Evolutionary conservation across 2,797 vertebrate species (phyloP).

Genomic region (Sebastes diploproa): DNA sequence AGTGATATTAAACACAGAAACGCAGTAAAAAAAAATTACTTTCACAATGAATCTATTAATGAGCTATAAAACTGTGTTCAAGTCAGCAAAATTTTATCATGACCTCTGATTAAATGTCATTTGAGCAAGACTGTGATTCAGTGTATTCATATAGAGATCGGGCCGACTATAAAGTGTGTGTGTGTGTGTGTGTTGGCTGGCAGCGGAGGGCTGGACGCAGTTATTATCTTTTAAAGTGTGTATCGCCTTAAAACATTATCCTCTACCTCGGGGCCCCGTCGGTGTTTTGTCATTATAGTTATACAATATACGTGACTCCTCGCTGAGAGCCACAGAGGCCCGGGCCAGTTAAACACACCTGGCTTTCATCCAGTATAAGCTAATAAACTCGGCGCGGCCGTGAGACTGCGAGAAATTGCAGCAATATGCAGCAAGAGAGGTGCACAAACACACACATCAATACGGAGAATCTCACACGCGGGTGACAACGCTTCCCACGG

Average conservation of each 20-base stretch:
- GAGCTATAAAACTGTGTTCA: neutral
- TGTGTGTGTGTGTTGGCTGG: neutral
- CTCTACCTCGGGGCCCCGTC: conserved; percentile 14
- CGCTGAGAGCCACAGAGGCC: conserved; percentile 28
- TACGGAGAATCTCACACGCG: neutral
- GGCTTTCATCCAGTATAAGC: conserved; percentile 35
- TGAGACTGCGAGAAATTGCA: conserved; percentile 31
- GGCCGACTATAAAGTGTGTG: neutral
- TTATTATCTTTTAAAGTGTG: conserved; percentile 23
- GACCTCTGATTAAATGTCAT: neutral
- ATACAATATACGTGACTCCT: conserved; percentile 39
- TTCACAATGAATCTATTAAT: neutral
- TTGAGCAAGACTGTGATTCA: neutral
- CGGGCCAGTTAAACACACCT: conserved; percentile 48
- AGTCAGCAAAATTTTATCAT: neutral
- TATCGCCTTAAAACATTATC: conserved; percentile 21
- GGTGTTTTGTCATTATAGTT: conserved; percentile 41
- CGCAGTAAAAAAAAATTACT: neutral
- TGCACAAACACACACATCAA: conserved; percentile 16
- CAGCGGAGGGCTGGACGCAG: neutral
- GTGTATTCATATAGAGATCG: neutral
- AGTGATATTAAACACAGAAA: neutral
- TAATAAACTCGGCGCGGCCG: conserved; percentile 43
- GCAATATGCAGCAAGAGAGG: conserved; percentile 37
- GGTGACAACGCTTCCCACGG: conserved; percentile 39